Evolutionary conservation across 1,140 invertebrate species (phyloP).

Genomic region (Liolophura sinensis): DNA sequence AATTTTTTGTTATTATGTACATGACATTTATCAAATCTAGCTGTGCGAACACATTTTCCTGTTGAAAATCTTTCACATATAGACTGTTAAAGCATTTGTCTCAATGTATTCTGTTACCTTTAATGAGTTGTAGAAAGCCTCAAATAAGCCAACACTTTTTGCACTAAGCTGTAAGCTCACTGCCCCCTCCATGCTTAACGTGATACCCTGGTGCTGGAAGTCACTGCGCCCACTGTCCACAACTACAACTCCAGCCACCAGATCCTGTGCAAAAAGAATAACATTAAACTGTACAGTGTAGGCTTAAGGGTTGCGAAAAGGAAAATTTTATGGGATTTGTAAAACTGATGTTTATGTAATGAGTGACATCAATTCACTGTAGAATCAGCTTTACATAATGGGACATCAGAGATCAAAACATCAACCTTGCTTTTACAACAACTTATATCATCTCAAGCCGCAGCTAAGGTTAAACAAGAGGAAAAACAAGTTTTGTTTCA

Average conservation of each 20-base stretch:
- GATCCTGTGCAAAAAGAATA: conserved; percentile 67
- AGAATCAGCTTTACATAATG: neutral
- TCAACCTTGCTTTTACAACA: neutral
- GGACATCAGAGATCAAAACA: neutral
- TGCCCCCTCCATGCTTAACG: conserved; percentile 80
- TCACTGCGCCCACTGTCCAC: conserved; percentile 78
- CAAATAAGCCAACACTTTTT: conserved; percentile 92
- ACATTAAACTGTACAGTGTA: neutral
- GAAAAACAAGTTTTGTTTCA: too few relatives aligned
- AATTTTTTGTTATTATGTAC: too few relatives aligned
- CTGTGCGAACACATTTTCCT: too few relatives aligned
- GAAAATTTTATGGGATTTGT: neutral
- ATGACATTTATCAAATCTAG: too few relatives aligned
- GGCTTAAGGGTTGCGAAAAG: too few relatives aligned
- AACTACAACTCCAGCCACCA: conserved; percentile 79
- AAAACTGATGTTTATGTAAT: neutral
- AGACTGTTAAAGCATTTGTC: too few relatives aligned
- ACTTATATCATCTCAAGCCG: conserved; percentile 5
- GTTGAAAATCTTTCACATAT: too few relatives aligned
- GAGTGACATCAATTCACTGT: neutral
- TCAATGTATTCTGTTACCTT: conserved; percentile 63
- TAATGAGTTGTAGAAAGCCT: conserved; percentile 87
- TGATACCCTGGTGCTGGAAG: conserved; percentile 88
- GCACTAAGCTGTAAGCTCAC: conserved; percentile 90
- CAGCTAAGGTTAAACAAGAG: neutral